phyloP scores from a whole-genome alignment of 2,888 invertebrate genomes.

The Blastobasis lacticolella region DNA sequence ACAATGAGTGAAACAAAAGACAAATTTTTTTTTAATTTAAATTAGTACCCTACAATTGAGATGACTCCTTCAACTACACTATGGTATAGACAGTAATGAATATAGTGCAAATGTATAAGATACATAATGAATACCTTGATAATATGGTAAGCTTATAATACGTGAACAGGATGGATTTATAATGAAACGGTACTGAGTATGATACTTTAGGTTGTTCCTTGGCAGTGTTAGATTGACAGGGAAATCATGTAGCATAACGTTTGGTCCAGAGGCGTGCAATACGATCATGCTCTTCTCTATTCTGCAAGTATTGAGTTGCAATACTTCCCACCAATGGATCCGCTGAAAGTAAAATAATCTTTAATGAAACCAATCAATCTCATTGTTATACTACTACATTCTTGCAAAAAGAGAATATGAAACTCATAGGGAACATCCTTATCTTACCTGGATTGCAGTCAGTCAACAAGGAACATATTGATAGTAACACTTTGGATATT shows the following conservation, averaged over 20 bases:
- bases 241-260: slow-evolving; percentile 93
- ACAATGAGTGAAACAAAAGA: no score
- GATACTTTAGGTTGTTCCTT: slow-evolving; percentile 41
- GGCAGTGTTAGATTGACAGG: slow-evolving; percentile 32
- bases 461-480: slow-evolving; percentile 97
- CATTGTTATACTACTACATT: no score
- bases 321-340: slow-evolving; percentile 98
- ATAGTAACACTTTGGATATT: slow-evolving; percentile 97
- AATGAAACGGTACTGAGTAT: slow-evolving; percentile 61
- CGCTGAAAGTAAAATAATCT: slow-evolving; percentile 72
- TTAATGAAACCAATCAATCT: background rate
- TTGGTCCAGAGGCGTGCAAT: slow-evolving; percentile 99
- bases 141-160: slow-evolving; percentile 49
- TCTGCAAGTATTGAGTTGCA: slow-evolving; percentile 98
- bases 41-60: no score
- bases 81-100: no score
- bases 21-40: no score
- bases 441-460: slow-evolving; percentile 97
- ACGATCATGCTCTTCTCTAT: slow-evolving; percentile 97
- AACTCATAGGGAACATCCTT: background rate
- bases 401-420: no score
- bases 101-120: no score
- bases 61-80: no score
- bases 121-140: slow-evolving; percentile 22
- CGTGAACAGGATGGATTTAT: slow-evolving; percentile 57